Evolutionary conservation across 2,113 vertebrate species (phyloP), one percentile per base, ranked within the genome.

Genomic region (Pachypanchax playfairii): DNA sequence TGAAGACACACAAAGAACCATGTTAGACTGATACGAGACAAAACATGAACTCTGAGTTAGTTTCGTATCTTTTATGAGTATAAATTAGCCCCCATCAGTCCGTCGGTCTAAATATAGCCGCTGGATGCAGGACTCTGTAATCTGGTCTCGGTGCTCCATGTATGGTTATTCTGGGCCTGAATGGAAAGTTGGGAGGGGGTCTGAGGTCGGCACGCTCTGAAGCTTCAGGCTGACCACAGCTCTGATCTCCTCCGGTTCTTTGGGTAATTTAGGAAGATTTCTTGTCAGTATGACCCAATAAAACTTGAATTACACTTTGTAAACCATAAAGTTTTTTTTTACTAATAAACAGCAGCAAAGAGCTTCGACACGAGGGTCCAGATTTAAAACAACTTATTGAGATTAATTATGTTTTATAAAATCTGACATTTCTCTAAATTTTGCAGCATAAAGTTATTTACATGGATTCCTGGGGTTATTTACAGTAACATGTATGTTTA

Each of bases 61-160:
- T 60, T 20, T 43, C 42, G 17, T n/a, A 10, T n/a, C n/a, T n/a
- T n/a, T n/a, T n/a, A 46, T 20, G 26, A 55, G 35, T 50, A 57
- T 48, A 75, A 83, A 85, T 85, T 82, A 86, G 54, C 53, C 58
- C 57, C 82, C 63, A 43, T 79, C 52, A 22, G 51, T 57, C 56
- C 39, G 15, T 26, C 50, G 15, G 0, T 57, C 84, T 86, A 89
- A 82, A 87, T 83, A 85, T 87, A 88, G 87, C 72, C 49, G 69
- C 59, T 47, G 69, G 79, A 71, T 69, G 64, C 55, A 10, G 65
- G 25, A 39, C 68, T 65, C 31, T 65, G 65, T 66, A 60, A 79
- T 73, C 81, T 66, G 1, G 18, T 15, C 70, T 60, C 17, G 1
- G 42, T 66, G 75, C 61, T 87, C 87, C 89, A 88, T 90, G 77